phyloP scores from a whole-genome alignment of 2,888 invertebrate species.

The Arge pagana region DNA sequence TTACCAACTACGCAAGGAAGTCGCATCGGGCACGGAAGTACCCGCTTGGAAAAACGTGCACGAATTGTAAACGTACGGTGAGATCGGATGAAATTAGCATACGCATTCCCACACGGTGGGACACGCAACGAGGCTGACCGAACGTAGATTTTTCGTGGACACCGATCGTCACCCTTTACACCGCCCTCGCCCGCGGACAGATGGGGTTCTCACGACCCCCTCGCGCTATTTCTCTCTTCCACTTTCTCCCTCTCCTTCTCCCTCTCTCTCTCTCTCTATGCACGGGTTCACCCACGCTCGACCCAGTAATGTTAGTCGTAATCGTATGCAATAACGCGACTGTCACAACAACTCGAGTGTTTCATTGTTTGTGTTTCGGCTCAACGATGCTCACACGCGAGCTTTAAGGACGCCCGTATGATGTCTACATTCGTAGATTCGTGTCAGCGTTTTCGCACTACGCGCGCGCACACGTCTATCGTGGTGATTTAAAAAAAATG shows the following conservation, averaged over 20 bases:
- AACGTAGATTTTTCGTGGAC: slow-evolving; percentile 39
- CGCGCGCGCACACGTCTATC: too few relatives aligned
- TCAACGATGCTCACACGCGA: too few relatives aligned
- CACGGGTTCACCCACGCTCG: slow-evolving; percentile 4
- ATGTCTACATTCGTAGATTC: too few relatives aligned
- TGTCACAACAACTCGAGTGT: slow-evolving; percentile 39
- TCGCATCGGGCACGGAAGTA: not conserved
- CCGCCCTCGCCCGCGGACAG: slow-evolving; percentile 42
- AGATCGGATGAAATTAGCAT: slow-evolving; percentile 44
- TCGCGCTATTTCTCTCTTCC: slow-evolving; percentile 22
- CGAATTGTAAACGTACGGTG: not conserved
- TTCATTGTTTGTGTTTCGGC: slow-evolving; percentile 9
- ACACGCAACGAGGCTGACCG: slow-evolving; percentile 21
- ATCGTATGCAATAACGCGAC: slow-evolving; percentile 45
- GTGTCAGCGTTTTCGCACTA: too few relatives aligned
- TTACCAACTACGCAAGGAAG: not conserved
- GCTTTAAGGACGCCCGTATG: too few relatives aligned
- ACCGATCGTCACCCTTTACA: slow-evolving; percentile 55
- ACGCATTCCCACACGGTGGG: slow-evolving; percentile 49
- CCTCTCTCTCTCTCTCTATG: not conserved
- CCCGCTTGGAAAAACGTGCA: not conserved
- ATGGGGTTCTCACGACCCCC: slow-evolving; percentile 52
- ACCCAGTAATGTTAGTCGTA: slow-evolving; percentile 40
- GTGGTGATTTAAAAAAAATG: too few relatives aligned
- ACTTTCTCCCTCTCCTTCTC: not conserved